Evolutionary conservation across 2,797 vertebrate genomes (phyloP).

Genomic region (Epinephelus coioides): DNA sequence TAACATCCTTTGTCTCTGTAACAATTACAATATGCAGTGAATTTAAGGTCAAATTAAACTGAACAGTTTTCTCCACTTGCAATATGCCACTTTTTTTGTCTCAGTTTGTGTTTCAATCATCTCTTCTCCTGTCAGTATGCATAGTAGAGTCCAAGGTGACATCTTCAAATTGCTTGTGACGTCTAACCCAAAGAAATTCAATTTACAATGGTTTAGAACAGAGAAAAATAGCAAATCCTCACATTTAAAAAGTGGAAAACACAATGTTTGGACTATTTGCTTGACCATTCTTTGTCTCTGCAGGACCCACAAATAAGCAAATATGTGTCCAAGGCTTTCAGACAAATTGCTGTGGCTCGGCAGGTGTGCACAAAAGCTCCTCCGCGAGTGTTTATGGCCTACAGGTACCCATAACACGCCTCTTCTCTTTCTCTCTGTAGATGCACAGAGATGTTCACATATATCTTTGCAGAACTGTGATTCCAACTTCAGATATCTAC

Average conservation of each 20-base stretch:
- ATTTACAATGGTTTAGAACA: neutral
- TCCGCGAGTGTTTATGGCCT: neutral
- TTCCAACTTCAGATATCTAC: neutral
- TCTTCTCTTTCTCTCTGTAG: too few species aligned
- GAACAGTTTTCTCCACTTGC: neutral
- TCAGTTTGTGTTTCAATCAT: neutral
- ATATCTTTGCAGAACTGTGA: neutral
- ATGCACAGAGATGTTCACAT: neutral
- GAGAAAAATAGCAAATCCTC: neutral
- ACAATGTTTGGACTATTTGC: neutral
- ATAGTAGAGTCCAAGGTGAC: neutral
- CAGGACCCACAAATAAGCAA: neutral
- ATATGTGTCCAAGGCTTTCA: neutral
- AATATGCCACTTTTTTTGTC: neutral
- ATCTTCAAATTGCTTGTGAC: rapidly evolving
- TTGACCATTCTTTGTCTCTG: neutral
- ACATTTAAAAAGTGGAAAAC: neutral
- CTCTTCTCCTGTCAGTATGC: neutral
- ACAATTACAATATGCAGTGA: neutral
- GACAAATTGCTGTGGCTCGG: neutral
- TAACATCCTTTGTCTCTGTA: neutral
- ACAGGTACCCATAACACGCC: neutral
- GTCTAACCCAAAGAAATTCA: neutral
- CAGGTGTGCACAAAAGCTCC: neutral
- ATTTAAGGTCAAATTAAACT: neutral